Evolutionary conservation across 2,888 invertebrate species (phyloP).

Genomic region (Drosophila buzzatii): DNA sequence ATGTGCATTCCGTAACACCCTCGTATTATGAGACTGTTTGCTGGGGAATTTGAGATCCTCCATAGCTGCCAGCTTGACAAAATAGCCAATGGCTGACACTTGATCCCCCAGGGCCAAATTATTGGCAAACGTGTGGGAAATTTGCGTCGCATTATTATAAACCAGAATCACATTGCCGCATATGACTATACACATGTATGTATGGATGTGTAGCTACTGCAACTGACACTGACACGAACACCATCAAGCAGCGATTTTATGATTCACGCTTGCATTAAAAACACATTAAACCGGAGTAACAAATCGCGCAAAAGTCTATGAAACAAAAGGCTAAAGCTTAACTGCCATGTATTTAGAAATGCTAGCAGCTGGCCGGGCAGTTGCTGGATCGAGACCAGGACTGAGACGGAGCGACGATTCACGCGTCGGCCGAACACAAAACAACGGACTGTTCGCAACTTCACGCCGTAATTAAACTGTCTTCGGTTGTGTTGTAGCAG

Average conservation of each 20-base stretch:
- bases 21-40: background rate
- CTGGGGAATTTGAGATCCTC: background rate
- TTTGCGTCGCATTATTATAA: slow-evolving; percentile 54
- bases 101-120: slow-evolving; percentile 34
- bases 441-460: slow-evolving; percentile 67
- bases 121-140: slow-evolving; percentile 31
- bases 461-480: slow-evolving; percentile 82
- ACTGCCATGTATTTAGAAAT: slow-evolving; percentile 32
- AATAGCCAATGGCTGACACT: slow-evolving; percentile 35
- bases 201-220: slow-evolving; percentile 5
- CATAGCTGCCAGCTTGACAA: slow-evolving; percentile 3
- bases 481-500: slow-evolving; percentile 64
- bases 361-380: slow-evolving; percentile 1
- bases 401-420: background rate
- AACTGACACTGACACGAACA: slow-evolving; percentile 49
- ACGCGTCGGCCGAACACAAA: slow-evolving; percentile 38
- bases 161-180: slow-evolving; percentile 20
- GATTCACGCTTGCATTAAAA: slow-evolving; percentile 76
- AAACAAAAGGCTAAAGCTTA: slow-evolving; percentile 40
- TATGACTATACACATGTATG: slow-evolving; percentile 8
- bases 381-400: background rate
- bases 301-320: slow-evolving; percentile 51
- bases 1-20: background rate
- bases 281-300: slow-evolving; percentile 63
- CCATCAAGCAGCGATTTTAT: slow-evolving; percentile 64